These are phyloP conservation scores for Aphaenogaster rudis DNA, from an alignment of 1,140 invertebrate species.

Conservation along the genomic window DNA sequence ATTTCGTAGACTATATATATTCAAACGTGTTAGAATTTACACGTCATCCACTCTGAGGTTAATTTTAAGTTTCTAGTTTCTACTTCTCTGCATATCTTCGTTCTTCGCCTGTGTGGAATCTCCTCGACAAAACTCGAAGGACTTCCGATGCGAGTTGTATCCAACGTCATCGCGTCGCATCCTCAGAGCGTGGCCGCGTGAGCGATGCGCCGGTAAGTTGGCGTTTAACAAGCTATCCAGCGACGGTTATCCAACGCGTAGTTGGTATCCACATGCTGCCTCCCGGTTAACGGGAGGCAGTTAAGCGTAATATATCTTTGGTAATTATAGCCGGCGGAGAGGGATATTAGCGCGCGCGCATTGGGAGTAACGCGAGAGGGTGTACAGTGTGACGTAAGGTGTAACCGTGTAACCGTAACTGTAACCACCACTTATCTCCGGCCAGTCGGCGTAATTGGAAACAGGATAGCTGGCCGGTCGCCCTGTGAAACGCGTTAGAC, in stretches of 20 bases:
- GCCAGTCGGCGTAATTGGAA: constrained; percentile 81
- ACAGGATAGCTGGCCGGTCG: constrained; percentile 68
- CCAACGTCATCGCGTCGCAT: constrained; percentile 6
- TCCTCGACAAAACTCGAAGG: neutral
- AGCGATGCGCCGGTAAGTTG: constrained; percentile 65
- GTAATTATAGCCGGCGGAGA: constrained; percentile 79
- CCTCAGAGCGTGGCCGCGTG: neutral
- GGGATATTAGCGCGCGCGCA: constrained; percentile 70
- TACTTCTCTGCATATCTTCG: neutral
- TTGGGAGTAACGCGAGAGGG: constrained; percentile 63
- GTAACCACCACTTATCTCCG: constrained; percentile 83
- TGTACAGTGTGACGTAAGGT: constrained; percentile 76
- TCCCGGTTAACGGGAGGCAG: constrained; percentile 64
- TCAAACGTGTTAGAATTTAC: neutral
- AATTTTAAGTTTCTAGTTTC: neutral
- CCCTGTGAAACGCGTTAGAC: constrained; percentile 42
- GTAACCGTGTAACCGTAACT: constrained; percentile 81
- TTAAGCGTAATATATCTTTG: constrained; percentile 80
- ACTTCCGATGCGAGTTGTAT: constrained; percentile 7
- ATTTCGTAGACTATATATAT: neutral
- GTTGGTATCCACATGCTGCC: constrained; percentile 12
- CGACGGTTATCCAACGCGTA: constrained; percentile 27
- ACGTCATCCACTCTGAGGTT: too few species aligned
- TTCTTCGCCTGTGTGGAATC: neutral
- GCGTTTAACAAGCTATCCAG: constrained; percentile 74